Evolutionary conservation across 2,888 invertebrate genomes (phyloP), one percentile per base, ranked within the genome.

Genomic region (Pseudeuparius sepicola): DNA sequence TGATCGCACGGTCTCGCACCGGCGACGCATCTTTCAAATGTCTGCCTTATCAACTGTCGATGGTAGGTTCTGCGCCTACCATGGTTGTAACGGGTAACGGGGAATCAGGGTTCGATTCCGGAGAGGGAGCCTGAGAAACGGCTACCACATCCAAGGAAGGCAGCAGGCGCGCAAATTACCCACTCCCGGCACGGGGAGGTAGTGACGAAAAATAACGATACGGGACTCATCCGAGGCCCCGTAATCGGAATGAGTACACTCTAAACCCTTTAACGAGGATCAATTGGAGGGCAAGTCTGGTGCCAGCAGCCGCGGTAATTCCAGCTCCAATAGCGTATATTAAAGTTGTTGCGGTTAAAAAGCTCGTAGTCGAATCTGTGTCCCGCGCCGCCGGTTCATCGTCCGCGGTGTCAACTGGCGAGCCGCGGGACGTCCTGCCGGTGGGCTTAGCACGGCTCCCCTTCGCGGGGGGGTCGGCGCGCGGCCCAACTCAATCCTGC

Each of bases 241-340:
- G 36, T 36, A 36, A 36, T 39, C 35, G 41, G 41, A 41, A 38
- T 34, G 41, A 44, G 36, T 41, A 36, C 40, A 38, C 35, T 43
- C 38, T 43, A 41, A 43, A 41, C 36, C 38, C 40, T 41, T 43
- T 38, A 38, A 36, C 41, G 38, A 40, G 71, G 71, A 73, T 73
- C 75, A 26, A 36, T 73, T 71, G 73, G 71, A 73, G 73, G 74
- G 72, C 70, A 70, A 73, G 72, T 73, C 70, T 73, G 71, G 73
- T 71, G 72, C 71, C 73, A 68, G 70, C 73, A 75, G 39, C 39
- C 41, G 36, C 38, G 34, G 36, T 31, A 38, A 38, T 39, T 37
- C 32, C 40, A 40, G 36, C 37, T 74, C 71, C 67, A 67, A 68
- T 65, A 70, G 69, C 67, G 69, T 72, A 73, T 75, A 75, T 71